Evolutionary conservation across 1,140 invertebrate species (phyloP).

Genomic region (Psilanteris sp.): DNA sequence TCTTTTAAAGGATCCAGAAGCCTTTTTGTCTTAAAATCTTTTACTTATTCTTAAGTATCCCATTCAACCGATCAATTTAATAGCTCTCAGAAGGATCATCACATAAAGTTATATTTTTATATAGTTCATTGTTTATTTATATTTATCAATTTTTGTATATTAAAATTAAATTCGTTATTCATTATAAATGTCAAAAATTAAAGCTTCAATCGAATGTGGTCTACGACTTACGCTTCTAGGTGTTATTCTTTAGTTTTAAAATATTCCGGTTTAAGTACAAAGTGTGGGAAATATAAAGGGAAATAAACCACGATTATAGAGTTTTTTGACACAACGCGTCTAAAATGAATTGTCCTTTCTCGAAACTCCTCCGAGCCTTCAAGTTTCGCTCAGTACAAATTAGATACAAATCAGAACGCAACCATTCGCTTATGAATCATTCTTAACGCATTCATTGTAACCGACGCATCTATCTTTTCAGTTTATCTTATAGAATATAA

Average conservation of each 20-base stretch:
- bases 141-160: constrained; percentile 21
- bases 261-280: constrained; percentile 14
- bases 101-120: too few relatives aligned
- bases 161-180: constrained; percentile 14
- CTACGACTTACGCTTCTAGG: constrained; percentile 12
- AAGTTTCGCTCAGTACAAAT: constrained; percentile 1
- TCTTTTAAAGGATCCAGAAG: too few relatives aligned
- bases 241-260: constrained; percentile 11
- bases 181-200: constrained; percentile 8
- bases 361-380: constrained; percentile 13
- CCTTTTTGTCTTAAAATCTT: too few relatives aligned
- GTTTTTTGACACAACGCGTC: too few relatives aligned
- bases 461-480: constrained; percentile 19
- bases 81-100: too few relatives aligned
- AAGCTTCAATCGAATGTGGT: background rate
- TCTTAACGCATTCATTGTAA: constrained; percentile 30
- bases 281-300: constrained; percentile 1
- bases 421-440: constrained; percentile 30
- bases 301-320: background rate
- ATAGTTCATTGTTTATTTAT: constrained; percentile 9
- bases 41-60: too few relatives aligned
- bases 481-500: constrained; percentile 33
- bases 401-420: constrained; percentile 18
- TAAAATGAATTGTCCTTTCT: background rate
- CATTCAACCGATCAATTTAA: too few relatives aligned